phyloP scores from a whole-genome alignment of 2,888 invertebrate species.

The Nomada fabriciana region DNA sequence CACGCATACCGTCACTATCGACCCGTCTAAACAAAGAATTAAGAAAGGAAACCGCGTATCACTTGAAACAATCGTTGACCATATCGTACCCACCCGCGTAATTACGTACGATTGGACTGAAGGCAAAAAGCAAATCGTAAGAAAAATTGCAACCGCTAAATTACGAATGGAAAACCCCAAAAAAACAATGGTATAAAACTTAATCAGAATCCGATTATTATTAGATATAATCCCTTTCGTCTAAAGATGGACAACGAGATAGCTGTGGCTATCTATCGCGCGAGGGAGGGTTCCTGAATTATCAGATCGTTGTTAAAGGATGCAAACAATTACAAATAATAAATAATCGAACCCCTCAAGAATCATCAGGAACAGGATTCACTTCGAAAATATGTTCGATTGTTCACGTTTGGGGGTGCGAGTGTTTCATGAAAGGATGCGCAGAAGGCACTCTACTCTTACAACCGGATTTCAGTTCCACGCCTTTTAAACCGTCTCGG shows the following conservation, averaged over 20 bases:
- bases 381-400: constrained; percentile 9
- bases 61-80: constrained; percentile 53
- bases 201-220: neutral
- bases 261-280: constrained; percentile 45
- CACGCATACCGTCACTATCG: constrained; percentile 46
- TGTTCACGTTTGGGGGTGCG: constrained; percentile 34
- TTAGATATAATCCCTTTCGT: constrained; percentile 36
- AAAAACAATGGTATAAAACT: neutral
- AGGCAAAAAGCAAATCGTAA: constrained; percentile 10
- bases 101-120: constrained; percentile 35
- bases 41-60: constrained; percentile 54
- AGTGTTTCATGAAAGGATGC: constrained; percentile 57
- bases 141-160: constrained; percentile 8
- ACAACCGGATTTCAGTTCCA: constrained; percentile 63
- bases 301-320: neutral
- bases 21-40: constrained; percentile 43
- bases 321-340: neutral
- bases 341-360: constrained; percentile 30
- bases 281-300: constrained; percentile 32
- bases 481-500: constrained; percentile 31
- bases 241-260: constrained; percentile 1
- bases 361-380: constrained; percentile 9
- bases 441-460: constrained; percentile 54
- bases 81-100: constrained; percentile 37
- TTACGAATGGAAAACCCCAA: constrained; percentile 3